Evolutionary conservation across 1,140 invertebrate genomes (phyloP).

Genomic region (Oryzaephilus surinamensis): DNA sequence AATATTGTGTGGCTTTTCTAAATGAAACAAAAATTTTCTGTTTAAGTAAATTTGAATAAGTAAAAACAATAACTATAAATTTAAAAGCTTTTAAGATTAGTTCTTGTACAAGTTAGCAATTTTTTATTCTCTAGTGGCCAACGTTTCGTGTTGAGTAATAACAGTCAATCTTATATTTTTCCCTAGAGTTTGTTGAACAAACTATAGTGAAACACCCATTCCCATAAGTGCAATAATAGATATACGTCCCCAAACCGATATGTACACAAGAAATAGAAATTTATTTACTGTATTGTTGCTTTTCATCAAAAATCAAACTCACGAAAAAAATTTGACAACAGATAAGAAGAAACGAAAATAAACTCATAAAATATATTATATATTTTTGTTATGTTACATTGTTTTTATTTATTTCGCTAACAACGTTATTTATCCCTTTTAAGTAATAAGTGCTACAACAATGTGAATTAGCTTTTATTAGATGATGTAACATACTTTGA

Average conservation of each 20-base stretch:
- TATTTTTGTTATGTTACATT: no score
- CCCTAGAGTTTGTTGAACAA: slow-evolving; percentile 8
- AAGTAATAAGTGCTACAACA: not conserved
- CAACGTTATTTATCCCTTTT: not conserved
- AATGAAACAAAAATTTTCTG: no score
- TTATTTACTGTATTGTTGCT: not conserved
- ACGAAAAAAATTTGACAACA: not conserved
- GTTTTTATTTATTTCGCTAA: not conserved
- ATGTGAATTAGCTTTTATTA: not conserved
- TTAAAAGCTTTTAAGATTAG: no score
- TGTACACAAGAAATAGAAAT: slow-evolving; percentile 9
- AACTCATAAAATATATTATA: not conserved
- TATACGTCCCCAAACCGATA: no score
- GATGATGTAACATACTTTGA: slow-evolving; percentile 2
- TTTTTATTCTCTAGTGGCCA: slow-evolving; percentile 10
- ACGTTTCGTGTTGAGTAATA: slow-evolving; percentile 13
- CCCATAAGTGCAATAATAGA: slow-evolving; percentile 12
- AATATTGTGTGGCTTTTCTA: no score
- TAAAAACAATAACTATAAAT: no score
- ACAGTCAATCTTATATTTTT: slow-evolving; percentile 13
- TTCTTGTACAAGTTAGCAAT: slow-evolving; percentile 10
- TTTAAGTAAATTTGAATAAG: no score
- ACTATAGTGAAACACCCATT: slow-evolving; percentile 13
- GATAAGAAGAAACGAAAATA: not conserved
- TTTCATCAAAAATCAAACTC: not conserved